phyloP scores from a whole-genome alignment of 2,113 vertebrate species.

The Hippopotamus amphibius region DNA sequence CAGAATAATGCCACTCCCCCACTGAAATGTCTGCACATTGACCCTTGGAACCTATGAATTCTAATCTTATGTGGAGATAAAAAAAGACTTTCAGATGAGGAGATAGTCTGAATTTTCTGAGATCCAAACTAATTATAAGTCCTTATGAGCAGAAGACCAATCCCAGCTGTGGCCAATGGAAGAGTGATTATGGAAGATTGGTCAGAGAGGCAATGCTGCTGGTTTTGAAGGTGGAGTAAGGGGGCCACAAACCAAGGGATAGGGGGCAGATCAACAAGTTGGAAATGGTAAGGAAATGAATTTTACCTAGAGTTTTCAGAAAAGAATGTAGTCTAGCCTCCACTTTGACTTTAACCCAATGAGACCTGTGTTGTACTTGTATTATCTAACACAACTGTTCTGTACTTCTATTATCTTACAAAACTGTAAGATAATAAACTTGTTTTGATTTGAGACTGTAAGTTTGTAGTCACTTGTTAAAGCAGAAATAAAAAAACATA shows the following conservation, averaged over 20 bases:
- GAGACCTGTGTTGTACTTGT: background rate
- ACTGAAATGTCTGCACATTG: background rate
- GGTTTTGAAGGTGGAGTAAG: background rate
- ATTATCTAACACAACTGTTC: too few relatives aligned
- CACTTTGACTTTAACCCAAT: background rate
- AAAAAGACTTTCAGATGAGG: background rate
- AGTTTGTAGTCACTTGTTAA: background rate
- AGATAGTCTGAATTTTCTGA: background rate
- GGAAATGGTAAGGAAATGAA: background rate
- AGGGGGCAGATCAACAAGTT: background rate
- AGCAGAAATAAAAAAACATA: background rate
- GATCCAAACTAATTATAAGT: background rate
- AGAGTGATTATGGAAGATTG: background rate
- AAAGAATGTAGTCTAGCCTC: background rate
- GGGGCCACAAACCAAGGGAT: background rate
- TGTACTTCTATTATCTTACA: background rate
- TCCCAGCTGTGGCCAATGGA: background rate
- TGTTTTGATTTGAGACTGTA: background rate
- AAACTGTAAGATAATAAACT: background rate
- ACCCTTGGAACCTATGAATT: background rate
- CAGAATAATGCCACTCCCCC: background rate
- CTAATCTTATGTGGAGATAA: background rate
- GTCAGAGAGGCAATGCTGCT: background rate
- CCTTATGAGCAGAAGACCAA: background rate
- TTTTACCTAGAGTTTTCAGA: background rate